phyloP scores from a whole-genome alignment of 2,113 vertebrate species.

The Sander lucioperca region DNA sequence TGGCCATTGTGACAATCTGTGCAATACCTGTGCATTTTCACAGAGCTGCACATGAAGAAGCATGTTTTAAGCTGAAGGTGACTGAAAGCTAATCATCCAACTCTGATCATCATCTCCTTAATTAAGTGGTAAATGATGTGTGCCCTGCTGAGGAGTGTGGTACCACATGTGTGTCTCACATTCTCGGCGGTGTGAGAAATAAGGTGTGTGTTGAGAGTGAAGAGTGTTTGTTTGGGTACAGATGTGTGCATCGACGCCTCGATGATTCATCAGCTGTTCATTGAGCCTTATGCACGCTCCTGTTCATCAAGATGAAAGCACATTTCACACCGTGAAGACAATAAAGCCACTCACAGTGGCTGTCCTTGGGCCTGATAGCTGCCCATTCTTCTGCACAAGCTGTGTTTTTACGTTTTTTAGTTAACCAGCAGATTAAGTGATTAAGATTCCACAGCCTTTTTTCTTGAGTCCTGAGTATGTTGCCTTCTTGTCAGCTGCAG shows the following conservation, averaged over 20 bases:
- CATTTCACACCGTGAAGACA: slow-evolving; percentile 49
- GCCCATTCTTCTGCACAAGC: slow-evolving; percentile 28
- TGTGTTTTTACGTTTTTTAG: slow-evolving; percentile 57
- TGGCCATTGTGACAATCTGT: not conserved
- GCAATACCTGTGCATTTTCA: not conserved
- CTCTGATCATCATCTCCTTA: slow-evolving; percentile 25
- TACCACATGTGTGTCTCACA: slow-evolving; percentile 50
- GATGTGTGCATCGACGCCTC: slow-evolving; percentile 56
- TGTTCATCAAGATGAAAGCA: slow-evolving; percentile 61
- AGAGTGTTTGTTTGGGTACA: not conserved
- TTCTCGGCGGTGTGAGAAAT: slow-evolving; percentile 34
- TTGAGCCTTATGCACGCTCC: slow-evolving; percentile 49
- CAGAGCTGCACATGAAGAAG: not conserved
- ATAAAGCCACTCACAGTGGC: slow-evolving; percentile 37
- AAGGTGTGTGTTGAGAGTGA: slow-evolving; percentile 14
- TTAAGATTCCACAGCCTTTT: slow-evolving; percentile 69
- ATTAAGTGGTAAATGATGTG: slow-evolving; percentile 50
- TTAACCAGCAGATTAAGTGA: slow-evolving; percentile 73
- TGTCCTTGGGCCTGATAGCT: slow-evolving; percentile 29
- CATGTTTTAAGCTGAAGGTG: not conserved
- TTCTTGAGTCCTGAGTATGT: not conserved
- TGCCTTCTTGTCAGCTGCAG: slow-evolving; percentile 37
- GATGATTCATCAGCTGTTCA: slow-evolving; percentile 70
- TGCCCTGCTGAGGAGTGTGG: slow-evolving; percentile 27
- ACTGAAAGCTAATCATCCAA: slow-evolving; percentile 22